Evolutionary conservation across 2,113 vertebrate genomes (phyloP).

Genomic region (Ammodytes dubius): DNA sequence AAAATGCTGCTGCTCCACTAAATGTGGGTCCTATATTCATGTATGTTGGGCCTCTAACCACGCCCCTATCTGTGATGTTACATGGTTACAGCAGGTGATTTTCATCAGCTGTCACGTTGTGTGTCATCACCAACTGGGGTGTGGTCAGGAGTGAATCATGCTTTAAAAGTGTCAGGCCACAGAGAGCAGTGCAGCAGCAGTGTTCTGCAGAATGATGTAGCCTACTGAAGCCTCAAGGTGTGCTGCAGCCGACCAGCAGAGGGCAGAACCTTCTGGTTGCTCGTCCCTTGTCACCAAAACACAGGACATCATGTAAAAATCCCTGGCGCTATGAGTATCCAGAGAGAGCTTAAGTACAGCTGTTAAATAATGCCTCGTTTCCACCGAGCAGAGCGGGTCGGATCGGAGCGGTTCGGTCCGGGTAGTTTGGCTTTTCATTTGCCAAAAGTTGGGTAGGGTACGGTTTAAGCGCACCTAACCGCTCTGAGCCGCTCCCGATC

Average conservation of each 20-base stretch:
- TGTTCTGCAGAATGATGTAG: constrained; percentile 14
- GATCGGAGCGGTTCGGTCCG: no score
- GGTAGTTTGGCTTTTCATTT: no score
- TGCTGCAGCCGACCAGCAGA: constrained; percentile 31
- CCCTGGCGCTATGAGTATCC: not conserved
- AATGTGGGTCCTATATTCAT: not conserved
- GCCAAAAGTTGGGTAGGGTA: no score
- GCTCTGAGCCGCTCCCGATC: no score
- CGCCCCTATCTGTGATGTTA: constrained; percentile 21
- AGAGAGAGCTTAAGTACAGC: not conserved
- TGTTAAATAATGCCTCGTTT: no score
- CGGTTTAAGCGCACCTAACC: no score
- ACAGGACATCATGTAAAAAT: not conserved
- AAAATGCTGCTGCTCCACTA: not conserved
- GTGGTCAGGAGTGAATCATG: constrained; percentile 59
- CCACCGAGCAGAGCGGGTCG: no score
- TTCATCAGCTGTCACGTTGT: constrained; percentile 26
- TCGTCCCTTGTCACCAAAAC: not conserved
- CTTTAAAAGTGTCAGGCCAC: constrained; percentile 21
- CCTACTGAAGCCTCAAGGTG: not conserved
- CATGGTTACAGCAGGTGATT: constrained; percentile 27
- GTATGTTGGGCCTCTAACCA: not conserved
- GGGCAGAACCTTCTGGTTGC: constrained; percentile 33
- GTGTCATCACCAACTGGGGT: constrained; percentile 44
- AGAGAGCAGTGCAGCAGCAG: constrained; percentile 54